Percentiles rank a stretch among this genome's conserved stretches.
These are phyloP conservation scores for Solen grandis DNA, from an alignment of 1,140 invertebrate species.

Conservation along the genomic window DNA sequence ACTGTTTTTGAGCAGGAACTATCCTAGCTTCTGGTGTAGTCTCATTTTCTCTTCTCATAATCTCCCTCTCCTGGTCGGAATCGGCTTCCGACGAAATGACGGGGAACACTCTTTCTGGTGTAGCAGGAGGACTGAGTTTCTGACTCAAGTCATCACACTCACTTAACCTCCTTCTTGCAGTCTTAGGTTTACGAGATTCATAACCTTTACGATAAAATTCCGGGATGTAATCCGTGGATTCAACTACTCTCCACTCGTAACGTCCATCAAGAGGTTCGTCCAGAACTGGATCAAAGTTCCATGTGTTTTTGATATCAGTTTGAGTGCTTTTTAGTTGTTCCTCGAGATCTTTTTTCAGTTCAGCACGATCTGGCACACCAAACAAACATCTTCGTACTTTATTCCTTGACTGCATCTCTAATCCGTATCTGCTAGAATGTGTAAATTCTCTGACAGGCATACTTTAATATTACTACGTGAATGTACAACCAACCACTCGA, in stretches of 20 bases:
- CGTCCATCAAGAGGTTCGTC: constrained; percentile 30
- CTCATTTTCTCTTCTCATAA: constrained; percentile 32
- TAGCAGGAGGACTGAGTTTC: background rate
- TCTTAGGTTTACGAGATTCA: background rate
- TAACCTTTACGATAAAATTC: constrained; percentile 31
- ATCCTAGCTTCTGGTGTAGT: constrained; percentile 46
- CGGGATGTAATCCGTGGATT: constrained; percentile 25
- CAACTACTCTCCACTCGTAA: constrained; percentile 21
- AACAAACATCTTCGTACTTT: constrained; percentile 27
- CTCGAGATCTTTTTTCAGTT: constrained; percentile 13
- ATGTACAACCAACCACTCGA: background rate
- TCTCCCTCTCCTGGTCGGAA: constrained; percentile 10
- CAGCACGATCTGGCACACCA: constrained; percentile 30
- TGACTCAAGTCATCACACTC: background rate
- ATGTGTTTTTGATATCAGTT: constrained; percentile 13
- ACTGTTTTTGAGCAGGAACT: constrained; percentile 1
- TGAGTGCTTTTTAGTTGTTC: constrained; percentile 12
- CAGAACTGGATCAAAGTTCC: constrained; percentile 36
- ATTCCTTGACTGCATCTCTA: background rate
- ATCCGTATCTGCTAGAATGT: background rate
- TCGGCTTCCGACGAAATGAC: background rate
- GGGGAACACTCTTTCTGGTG: background rate
- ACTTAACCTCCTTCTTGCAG: background rate
- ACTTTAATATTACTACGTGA: background rate
- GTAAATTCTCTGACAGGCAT: constrained; percentile 36